Evolutionary conservation across 2,888 invertebrate genomes (phyloP), one percentile per base, ranked within the genome.

Genomic region (Caenorhabditis macrosperma): DNA sequence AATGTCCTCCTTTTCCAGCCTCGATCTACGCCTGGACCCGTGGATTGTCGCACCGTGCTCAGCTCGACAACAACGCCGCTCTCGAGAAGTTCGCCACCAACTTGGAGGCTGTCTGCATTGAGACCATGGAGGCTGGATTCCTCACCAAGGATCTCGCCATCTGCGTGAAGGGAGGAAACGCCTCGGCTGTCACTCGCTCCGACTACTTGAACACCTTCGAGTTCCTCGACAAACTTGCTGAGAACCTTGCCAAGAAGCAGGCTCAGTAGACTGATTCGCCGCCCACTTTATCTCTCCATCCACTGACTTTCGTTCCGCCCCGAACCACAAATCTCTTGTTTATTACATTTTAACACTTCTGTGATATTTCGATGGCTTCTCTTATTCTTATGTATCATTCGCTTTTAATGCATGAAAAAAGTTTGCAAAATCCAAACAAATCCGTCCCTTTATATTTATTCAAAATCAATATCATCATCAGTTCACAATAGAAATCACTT

Each of bases 91-190:
- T 97, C 91, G 94, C 96, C n/a, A 93, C 94, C 86, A 94, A 94
- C 26, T 93, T 99, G 67, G 89, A 89, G 68, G 82, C 81, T 3
- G 96, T 96, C 20, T 98, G 98, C 92, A 92, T 98, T 79, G 95
- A 95, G 85, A 98, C 98, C 0, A 97, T 99, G 85, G 97, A 99
- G 91, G 92, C 94, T 71, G 98, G 98, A 33, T 93, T 93, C 85
- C 97, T 99, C 96, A 99, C 99, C 67, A 99, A 99, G 92, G 99
- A 99, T 93, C 93, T 99, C 91, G 98, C 98, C 52, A 96, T 97
- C 91, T 98, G 98, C 91, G 94, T 98, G 89, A 97, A 97, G 92
- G 97, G 97, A 82, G 72, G 72, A 64, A 57, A 72, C 61, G 72
- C 72, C 35, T 57, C 55, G 3, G 72, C 72, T 82, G 93, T 94